Evolutionary conservation across 2,888 invertebrate species (phyloP).

Genomic region (Drosophila multiciliata): DNA sequence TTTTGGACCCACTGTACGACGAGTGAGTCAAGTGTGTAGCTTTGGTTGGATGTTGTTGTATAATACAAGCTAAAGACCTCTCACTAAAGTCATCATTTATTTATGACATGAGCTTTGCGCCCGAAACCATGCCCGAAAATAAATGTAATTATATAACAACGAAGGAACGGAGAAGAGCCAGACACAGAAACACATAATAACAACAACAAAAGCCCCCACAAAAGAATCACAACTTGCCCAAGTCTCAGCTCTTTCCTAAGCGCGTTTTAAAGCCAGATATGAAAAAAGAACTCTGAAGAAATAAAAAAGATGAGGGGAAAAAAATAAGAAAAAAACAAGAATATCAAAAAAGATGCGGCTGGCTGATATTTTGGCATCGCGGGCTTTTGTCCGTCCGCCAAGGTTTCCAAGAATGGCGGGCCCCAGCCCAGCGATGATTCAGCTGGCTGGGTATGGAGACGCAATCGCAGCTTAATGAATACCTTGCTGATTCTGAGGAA

Average conservation of each 20-base stretch:
- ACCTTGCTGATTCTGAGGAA: slow-evolving; percentile 76
- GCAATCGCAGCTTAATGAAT: slow-evolving; percentile 73
- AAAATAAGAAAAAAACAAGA: slow-evolving; percentile 22
- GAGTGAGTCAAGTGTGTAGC: slow-evolving; percentile 52
- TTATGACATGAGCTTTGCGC: slow-evolving; percentile 76
- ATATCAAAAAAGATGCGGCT: slow-evolving; percentile 72
- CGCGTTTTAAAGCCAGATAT: slow-evolving; percentile 49
- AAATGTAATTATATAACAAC: slow-evolving; percentile 75
- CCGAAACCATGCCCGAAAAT: slow-evolving; percentile 67
- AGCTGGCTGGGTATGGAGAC: slow-evolving; percentile 41
- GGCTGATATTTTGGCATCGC: slow-evolving; percentile 68
- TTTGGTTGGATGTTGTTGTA: slow-evolving; percentile 17
- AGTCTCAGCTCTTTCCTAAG: slow-evolving; percentile 35
- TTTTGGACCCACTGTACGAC: slow-evolving; percentile 35
- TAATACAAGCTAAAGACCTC: slow-evolving; percentile 39
- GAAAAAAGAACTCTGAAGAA: slow-evolving; percentile 20
- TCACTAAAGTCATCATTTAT: slow-evolving; percentile 75
- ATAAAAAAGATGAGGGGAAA: slow-evolving; percentile 26
- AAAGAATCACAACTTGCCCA: slow-evolving; percentile 57
- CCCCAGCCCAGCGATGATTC: slow-evolving; percentile 60
- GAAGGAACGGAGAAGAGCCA: slow-evolving; percentile 39
- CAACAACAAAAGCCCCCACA: slow-evolving; percentile 17
- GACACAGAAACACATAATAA: slow-evolving; percentile 35
- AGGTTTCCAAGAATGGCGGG: slow-evolving; percentile 65
- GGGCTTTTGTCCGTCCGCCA: slow-evolving; percentile 44